Evolutionary conservation across 2,888 invertebrate genomes (phyloP).

Genomic region (Argynnis bischoffii): DNA sequence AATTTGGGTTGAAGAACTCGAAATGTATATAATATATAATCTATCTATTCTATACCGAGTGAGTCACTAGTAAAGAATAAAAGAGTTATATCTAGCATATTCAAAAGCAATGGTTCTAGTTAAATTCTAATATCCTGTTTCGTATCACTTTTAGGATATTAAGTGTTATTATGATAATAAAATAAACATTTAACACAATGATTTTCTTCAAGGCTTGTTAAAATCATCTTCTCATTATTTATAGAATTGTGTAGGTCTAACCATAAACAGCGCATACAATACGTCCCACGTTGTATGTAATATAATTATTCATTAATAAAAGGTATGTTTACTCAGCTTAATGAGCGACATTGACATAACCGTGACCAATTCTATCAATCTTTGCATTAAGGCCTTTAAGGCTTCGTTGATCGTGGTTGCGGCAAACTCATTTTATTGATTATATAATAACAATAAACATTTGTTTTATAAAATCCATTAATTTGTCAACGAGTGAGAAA

Average conservation of each 20-base stretch:
- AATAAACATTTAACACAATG: background rate
- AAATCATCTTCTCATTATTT: background rate
- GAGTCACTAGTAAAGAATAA: too few relatives aligned
- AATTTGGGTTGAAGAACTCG: too few relatives aligned
- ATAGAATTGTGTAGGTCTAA: background rate
- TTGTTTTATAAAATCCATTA: conserved; percentile 3
- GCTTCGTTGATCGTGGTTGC: conserved; percentile 10
- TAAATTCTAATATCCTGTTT: too few relatives aligned
- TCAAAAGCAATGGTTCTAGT: too few relatives aligned
- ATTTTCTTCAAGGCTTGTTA: conserved; percentile 1
- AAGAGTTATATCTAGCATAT: too few relatives aligned
- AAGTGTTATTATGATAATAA: background rate
- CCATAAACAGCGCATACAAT: background rate
- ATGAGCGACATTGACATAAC: conserved; percentile 37
- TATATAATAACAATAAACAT: conserved; percentile 10
- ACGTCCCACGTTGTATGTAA: conserved; percentile 4
- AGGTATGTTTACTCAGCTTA: conserved; percentile 20
- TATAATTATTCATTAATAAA: conserved; percentile 1
- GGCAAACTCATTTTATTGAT: conserved; percentile 16
- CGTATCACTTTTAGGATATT: too few relatives aligned
- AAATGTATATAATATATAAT: too few relatives aligned
- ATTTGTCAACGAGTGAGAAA: background rate
- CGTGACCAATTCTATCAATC: conserved; percentile 33
- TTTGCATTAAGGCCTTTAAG: conserved; percentile 20
- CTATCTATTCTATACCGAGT: too few relatives aligned